These are phyloP conservation scores for Crenichthys baileyi DNA, from an alignment of 2,797 vertebrate species.

Conservation along the genomic window DNA sequence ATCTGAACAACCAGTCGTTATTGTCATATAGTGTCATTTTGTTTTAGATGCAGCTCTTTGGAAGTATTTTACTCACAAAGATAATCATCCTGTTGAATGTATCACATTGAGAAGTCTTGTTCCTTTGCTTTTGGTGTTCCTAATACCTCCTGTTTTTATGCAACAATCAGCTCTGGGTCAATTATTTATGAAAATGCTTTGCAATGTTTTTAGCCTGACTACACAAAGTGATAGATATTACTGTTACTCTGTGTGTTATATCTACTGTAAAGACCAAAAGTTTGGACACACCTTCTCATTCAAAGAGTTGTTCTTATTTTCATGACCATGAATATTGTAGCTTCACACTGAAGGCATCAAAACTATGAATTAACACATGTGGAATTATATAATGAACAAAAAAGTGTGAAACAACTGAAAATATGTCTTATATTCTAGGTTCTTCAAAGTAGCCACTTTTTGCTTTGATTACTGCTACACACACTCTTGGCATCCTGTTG, in stretches of 20 bases:
- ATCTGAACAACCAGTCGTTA: conserved; percentile 35
- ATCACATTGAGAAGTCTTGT: not conserved
- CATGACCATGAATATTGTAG: too few species aligned
- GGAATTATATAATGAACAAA: too few species aligned
- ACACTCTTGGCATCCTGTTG: too few species aligned
- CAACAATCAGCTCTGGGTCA: conserved; percentile 8
- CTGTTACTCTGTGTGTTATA: not conserved
- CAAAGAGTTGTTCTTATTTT: too few species aligned
- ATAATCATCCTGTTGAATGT: not conserved
- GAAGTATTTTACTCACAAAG: not conserved
- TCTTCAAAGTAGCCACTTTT: too few species aligned
- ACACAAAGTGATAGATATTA: conserved; percentile 30
- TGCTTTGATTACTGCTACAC: too few species aligned
- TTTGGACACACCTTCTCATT: too few species aligned
- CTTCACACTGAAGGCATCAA: too few species aligned
- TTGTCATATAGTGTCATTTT: not conserved
- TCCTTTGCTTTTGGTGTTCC: not conserved
- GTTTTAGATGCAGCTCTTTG: conserved; percentile 45
- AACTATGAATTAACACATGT: too few species aligned
- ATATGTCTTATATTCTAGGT: too few species aligned
- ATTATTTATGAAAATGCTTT: conserved; percentile 42
- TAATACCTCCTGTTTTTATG: conserved; percentile 1
- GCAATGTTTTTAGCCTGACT: conserved; percentile 37
- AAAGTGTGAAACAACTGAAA: too few species aligned
- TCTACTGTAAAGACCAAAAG: too few species aligned